Conservation (phyloP, 2,888 invertebrate species). For the Tyria jacobaeae region DNA sequence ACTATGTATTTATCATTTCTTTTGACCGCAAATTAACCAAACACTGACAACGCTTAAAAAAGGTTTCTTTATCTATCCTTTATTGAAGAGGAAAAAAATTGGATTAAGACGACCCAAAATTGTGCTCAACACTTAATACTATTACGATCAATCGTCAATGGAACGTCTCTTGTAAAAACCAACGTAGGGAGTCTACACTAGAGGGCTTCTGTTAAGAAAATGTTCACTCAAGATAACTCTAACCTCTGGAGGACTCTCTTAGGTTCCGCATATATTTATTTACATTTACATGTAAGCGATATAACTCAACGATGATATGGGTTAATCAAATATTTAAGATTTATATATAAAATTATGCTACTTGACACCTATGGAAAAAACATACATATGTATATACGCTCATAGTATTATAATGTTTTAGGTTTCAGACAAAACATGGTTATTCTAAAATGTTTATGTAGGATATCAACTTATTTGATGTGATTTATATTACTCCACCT, state of each 20-base stretch:
- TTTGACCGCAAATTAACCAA: background rate
- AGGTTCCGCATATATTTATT: slow-evolving; percentile 2
- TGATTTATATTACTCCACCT: too few relatives aligned
- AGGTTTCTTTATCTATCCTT: slow-evolving; percentile 10
- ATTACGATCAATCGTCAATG: slow-evolving; percentile 37
- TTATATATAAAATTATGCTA: too few relatives aligned
- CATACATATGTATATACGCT: too few relatives aligned
- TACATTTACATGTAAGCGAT: too few relatives aligned
- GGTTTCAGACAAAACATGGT: too few relatives aligned
- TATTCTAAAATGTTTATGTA: too few relatives aligned
- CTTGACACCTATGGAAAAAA: too few relatives aligned
- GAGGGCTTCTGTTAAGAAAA: slow-evolving; percentile 9
- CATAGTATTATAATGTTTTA: too few relatives aligned
- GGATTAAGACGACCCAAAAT: slow-evolving; percentile 32
- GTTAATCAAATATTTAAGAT: too few relatives aligned
- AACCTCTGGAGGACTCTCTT: slow-evolving; percentile 9
- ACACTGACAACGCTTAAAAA: slow-evolving; percentile 8
- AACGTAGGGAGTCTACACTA: slow-evolving; percentile 17
- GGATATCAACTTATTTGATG: too few relatives aligned
- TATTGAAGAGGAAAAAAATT: slow-evolving; percentile 25
- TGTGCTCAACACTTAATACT: slow-evolving; percentile 35
- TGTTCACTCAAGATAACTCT: background rate
- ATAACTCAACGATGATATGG: too few relatives aligned
- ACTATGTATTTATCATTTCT: background rate
- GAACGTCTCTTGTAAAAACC: slow-evolving; percentile 36